Percentiles rank a stretch among this genome's conserved stretches.
Evolutionary conservation across 2,113 vertebrate species (phyloP).

Genomic region (Gopherus evgoodei): DNA sequence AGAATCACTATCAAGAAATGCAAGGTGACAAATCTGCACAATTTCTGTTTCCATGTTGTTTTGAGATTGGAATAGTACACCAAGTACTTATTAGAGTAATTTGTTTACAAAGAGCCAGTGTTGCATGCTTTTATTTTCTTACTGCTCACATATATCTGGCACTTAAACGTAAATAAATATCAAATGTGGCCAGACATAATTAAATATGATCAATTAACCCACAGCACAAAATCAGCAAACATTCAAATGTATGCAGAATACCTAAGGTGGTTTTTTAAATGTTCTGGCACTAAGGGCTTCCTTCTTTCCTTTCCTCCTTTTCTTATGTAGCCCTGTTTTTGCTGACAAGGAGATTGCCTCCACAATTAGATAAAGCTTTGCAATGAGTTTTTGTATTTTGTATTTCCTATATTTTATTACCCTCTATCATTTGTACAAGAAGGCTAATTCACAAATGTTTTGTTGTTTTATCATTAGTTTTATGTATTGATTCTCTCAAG

Average conservation of each 20-base stretch:
- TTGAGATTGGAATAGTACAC: background rate
- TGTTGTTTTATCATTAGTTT: background rate
- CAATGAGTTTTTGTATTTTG: background rate
- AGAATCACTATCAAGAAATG: background rate
- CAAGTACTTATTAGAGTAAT: background rate
- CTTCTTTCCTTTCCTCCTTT: background rate
- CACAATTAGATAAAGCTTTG: background rate
- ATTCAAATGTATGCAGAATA: background rate
- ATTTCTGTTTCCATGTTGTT: background rate
- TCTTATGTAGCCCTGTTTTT: background rate
- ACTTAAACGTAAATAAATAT: background rate
- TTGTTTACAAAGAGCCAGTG: background rate
- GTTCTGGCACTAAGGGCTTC: background rate
- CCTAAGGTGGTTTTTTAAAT: background rate
- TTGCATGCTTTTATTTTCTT: background rate
- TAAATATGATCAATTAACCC: background rate
- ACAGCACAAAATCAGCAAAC: background rate
- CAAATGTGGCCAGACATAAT: background rate
- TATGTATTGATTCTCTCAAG: background rate
- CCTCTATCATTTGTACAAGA: background rate
- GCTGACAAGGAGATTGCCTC: background rate
- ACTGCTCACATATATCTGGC: background rate
- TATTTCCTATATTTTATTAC: background rate
- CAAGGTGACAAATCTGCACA: background rate
- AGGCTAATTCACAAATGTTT: background rate